Evolutionary conservation across 2,113 vertebrate genomes (phyloP), one percentile per base, ranked within the genome.

Genomic region (Pipa parva): DNA sequence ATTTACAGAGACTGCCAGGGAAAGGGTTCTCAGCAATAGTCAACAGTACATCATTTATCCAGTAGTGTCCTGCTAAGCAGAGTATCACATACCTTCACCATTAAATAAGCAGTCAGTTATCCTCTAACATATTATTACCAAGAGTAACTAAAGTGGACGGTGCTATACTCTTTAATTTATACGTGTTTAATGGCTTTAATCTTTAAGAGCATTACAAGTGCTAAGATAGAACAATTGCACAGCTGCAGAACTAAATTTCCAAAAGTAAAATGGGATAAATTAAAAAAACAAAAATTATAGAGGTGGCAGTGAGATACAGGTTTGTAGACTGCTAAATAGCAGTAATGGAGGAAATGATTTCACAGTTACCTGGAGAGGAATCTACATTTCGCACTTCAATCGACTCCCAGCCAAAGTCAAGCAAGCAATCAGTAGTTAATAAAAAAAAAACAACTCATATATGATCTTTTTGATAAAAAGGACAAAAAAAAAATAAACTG

Each of bases 1-100:
- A 64, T 46, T 57, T 56, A n/a, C 18, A 65, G 26, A 65, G 31
- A 4, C 37, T 57, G 63, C 51, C 63, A 65, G 51, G 39, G 39
- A 52, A 63, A 65, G 45, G n/a, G 24, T 36, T 55, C 45, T 29
- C 31, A 45, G 18, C 20, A 31, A 56, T 52, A 55, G 26, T 21
- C 36, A n/a, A 50, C 24, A 42, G 22, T 50, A 24, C 29, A 21
- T 26, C 15, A 42, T 27, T 39, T 15, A 31, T 45, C 17, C 52
- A 36, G 9, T 21, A 36, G 18, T 12, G 55, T 36, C 31, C 20
- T 8, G 17, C 18, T 7, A 36, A 33, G 55, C 9, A 4, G 17
- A 7, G 21, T 55, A 55, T 54, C 49, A 21, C 17, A 22, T 20
- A 49, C 18, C 7, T 22, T 49, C 21, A 22, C 11, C 18, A 49